Percentiles rank a stretch among this genome's conserved stretches.
These are phyloP conservation scores for Alcedo atthis DNA, from an alignment of 2,797 vertebrate species.

Conservation along the genomic window DNA sequence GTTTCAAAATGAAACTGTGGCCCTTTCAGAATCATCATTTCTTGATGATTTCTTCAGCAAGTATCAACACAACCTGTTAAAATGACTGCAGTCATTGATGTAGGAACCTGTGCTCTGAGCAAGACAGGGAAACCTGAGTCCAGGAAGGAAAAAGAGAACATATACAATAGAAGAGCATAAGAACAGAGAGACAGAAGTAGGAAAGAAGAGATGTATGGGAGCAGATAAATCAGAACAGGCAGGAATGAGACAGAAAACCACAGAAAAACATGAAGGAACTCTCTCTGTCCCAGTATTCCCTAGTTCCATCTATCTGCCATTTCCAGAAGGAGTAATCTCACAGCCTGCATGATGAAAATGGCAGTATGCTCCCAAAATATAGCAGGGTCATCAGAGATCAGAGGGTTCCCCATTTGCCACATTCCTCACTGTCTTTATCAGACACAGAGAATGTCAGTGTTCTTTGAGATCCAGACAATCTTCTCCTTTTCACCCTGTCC, in stretches of 20 bases:
- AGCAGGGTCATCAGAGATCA: background rate
- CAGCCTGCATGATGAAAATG: background rate
- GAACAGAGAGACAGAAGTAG: background rate
- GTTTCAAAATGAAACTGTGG: background rate
- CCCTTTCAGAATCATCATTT: background rate
- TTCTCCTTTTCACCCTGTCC: background rate
- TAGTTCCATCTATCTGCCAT: background rate
- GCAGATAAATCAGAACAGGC: background rate
- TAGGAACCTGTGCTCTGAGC: background rate
- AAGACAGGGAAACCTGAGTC: background rate
- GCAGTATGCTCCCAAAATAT: background rate
- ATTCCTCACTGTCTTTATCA: background rate
- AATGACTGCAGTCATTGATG: background rate
- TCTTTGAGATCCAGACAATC: background rate
- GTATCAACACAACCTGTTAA: background rate
- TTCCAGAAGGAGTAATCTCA: background rate
- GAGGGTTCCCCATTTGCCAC: background rate
- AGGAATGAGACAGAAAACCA: background rate
- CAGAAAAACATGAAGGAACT: background rate
- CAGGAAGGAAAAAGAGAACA: background rate
- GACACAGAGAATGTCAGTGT: background rate
- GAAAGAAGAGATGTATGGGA: background rate
- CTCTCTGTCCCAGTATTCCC: background rate
- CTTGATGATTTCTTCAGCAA: background rate
- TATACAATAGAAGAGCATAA: background rate